phyloP scores from a whole-genome alignment of 2,797 vertebrate species.

The Myripristis jacobus region DNA sequence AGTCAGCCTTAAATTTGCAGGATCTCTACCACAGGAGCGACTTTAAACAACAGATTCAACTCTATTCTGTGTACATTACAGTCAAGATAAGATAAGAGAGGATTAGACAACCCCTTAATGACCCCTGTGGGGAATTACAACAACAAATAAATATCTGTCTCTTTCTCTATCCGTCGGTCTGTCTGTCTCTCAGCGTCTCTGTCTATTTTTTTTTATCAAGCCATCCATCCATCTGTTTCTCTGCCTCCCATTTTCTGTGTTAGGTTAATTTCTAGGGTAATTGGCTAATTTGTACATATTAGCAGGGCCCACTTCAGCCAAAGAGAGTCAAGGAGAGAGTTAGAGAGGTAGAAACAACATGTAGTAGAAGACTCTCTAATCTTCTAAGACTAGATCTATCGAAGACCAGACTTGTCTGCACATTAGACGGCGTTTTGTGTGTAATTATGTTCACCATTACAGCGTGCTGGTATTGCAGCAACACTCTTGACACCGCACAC shows the following conservation, averaged over 20 bases:
- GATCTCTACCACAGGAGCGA: too few species aligned
- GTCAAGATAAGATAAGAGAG: too few species aligned
- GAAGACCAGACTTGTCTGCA: too few species aligned
- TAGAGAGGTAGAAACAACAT: conserved; percentile 34
- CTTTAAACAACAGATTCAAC: too few species aligned
- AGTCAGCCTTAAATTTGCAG: too few species aligned
- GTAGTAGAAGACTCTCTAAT: conserved; percentile 19
- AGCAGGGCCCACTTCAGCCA: conserved; percentile 17
- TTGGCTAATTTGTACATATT: conserved; percentile 47
- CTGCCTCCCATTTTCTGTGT: neutral
- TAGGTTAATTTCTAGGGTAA: conserved; percentile 19
- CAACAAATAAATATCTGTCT: neutral
- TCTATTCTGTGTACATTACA: too few species aligned
- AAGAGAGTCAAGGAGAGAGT: conserved; percentile 31
- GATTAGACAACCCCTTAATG: too few species aligned
- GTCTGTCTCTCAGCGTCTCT: neutral
- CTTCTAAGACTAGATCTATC: too few species aligned
- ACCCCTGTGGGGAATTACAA: too few species aligned
- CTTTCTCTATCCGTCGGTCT: neutral
- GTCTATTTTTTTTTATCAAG: too few species aligned
- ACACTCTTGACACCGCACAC: conserved; percentile 37
- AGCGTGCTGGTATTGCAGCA: conserved; percentile 41
- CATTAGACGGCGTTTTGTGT: neutral
- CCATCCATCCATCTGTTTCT: neutral
- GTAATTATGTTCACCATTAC: conserved; percentile 34